Base-by-base conservation (phyloP, 2,888 invertebrate species). In the Lithophane semibrunnea region DNA sequence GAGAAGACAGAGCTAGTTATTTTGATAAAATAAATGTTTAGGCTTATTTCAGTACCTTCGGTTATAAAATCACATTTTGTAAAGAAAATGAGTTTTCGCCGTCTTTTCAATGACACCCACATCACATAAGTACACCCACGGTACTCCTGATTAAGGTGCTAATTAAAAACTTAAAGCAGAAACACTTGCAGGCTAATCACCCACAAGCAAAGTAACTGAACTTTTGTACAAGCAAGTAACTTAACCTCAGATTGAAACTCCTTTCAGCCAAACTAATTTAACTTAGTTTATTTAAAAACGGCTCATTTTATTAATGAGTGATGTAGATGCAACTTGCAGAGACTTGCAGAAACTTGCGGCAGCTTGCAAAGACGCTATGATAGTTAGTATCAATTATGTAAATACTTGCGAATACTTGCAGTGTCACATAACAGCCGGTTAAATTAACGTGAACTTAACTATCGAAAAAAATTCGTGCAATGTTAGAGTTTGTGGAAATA, bases 331-430 rank as follows among this genome's bases (percentile, higher is more conserved):
- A 63, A 69, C 44, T 69, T 65, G 66, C 56, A 56, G 29, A 24
- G 29, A 63, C 67, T 67, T 47, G 56, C 56, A 54, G 21, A 18
- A 21, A 58, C 67, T 71, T 72, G 71, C 61, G 44, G 47, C 49
- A 73, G 65, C 65, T 73, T 85, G 42, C 66, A 72, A 74, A 49
- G 69, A 73, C 0, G 64, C 75, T 75, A 10, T 67, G 54, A 79
- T 77, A 76, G 68, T 64, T 76, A 64, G 65, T 69, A 58, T 80
- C 70, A 83, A 67, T 86, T 86, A 83, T 86, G 84, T 83, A 80
- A 83, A 83, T 85, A 72, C 12, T 77, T 80, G 69, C 0, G 47
- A 64, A 60, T 63, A 73, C 65, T 73, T 77, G 24, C 61, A n/a
- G 63, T 42, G 82, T 61, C 82, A 84, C 65, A n/a, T 9, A 69